A percentile compares a stretch with the other conserved stretches of the same genome.
These are phyloP conservation scores for Trachelus troglodyta DNA, from an alignment of 2,888 invertebrate genomes.

Conservation along the genomic window DNA sequence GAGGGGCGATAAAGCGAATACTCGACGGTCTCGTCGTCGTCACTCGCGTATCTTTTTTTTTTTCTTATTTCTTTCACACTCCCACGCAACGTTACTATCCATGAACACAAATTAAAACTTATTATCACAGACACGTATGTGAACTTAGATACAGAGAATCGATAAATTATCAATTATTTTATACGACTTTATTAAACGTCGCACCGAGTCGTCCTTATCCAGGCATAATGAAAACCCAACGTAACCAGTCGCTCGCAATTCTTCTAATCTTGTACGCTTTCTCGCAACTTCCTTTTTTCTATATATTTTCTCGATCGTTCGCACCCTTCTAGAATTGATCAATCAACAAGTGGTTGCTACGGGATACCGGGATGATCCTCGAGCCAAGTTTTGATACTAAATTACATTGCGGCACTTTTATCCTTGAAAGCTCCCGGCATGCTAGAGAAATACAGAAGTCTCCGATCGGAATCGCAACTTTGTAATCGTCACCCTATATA, in stretches of 20 bases:
- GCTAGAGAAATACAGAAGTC: not conserved
- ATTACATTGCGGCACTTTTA: slow-evolving; percentile 30
- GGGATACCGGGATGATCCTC: slow-evolving; percentile 4
- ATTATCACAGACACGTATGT: slow-evolving; percentile 32
- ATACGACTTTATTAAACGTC: not conserved
- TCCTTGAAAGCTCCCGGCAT: slow-evolving; percentile 20
- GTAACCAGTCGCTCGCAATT: not conserved
- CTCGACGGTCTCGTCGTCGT: not conserved
- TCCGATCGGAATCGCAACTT: not conserved
- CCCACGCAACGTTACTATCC: not conserved
- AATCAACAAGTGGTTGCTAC: slow-evolving; percentile 20
- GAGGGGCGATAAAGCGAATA: not conserved
- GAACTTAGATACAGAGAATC: slow-evolving; percentile 13
- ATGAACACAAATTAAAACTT: slow-evolving; percentile 35
- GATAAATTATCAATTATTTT: not conserved
- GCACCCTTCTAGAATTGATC: slow-evolving; percentile 12
- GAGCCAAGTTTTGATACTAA: not conserved
- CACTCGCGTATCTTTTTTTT: not conserved
- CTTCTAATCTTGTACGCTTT: not conserved
- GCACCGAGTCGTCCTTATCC: not conserved
- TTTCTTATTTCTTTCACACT: not conserved
- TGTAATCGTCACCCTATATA: not conserved
- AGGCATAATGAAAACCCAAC: not conserved
- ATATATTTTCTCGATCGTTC: not conserved
- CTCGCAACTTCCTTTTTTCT: not conserved